Percentiles rank a stretch among this genome's conserved stretches.
Conservation (phyloP, 2,113 vertebrate genomes). For the Dendrocopos noguchii region DNA sequence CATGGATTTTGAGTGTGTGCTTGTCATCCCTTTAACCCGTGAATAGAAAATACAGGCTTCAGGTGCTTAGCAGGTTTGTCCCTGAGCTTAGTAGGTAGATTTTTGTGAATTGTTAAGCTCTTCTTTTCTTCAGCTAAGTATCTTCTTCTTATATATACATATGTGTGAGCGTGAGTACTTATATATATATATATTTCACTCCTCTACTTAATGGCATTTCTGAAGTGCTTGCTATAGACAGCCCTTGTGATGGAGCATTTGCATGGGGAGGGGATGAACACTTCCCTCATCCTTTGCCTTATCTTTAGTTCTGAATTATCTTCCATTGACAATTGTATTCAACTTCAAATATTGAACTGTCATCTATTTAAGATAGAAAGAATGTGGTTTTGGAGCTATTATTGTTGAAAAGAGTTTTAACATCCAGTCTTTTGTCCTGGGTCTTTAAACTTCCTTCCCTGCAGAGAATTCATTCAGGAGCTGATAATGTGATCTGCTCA, state of each 20-base stretch:
- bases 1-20: fast-evolving
- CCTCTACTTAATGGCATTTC: neutral
- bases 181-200: fast-evolving
- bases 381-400: neutral
- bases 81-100: neutral
- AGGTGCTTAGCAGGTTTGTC: neutral
- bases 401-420: neutral
- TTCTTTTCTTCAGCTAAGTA: neutral
- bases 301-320: neutral
- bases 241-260: neutral
- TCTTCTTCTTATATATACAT: neutral
- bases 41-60: neutral
- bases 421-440: neutral
- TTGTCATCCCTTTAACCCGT: neutral
- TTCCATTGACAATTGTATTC: neutral
- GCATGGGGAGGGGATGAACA: fast-evolving
- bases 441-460: neutral
- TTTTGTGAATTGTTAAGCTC: neutral
- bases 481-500: neutral
- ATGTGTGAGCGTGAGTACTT: neutral
- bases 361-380: neutral
- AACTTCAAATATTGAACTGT: neutral
- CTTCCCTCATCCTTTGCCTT: neutral
- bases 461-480: neutral
- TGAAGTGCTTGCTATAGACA: neutral